Base-by-base conservation (phyloP, 2,113 vertebrate species). In the Ptilorrhoa leucosticta region DNA sequence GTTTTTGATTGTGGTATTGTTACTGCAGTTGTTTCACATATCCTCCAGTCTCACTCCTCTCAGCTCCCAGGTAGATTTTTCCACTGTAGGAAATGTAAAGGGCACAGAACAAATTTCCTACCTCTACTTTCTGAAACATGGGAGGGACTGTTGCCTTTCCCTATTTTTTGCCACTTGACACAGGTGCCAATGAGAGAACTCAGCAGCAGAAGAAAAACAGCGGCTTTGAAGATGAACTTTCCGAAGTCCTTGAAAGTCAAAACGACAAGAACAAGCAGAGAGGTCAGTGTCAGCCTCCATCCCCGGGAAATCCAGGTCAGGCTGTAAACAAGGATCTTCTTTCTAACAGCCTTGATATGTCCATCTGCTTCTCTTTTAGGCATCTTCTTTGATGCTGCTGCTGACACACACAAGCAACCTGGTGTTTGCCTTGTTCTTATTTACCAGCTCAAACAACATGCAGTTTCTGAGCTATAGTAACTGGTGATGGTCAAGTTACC, bases 121-220 rank as follows among this genome's bases (percentile, higher is more conserved):
- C n/a, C 28, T 70, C 44, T 76, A 1, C 26, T 56, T 87, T 53
- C 26, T 89, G 53, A 92, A 91, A 87, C 16, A 61, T 16, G 61
- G 57, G 51, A 63, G 31, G 11, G n/a, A 31, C 13, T 81, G 31
- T 83, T 83, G 68, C 31, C 35, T 83, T 84, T 69, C 35, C n/a
- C 19, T 58, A 16, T 24, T 31, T 53, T 72, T 83, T 87, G 33
- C 65, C 72, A 30, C 68, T 73, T 84, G 33, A 47, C 6, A 21
- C 86, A 99, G 99, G 99, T 81, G 98, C 97, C 95, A 98, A 70
- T 75, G 98, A 98, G 85, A 97, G 98, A 95, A 94, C 96, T 9
- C 95, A 94, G 50, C 98, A 97, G 90, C 97, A 97, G 91, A 98
- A 98, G 97, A 97, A 97, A 87, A 97, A 89, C 47, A 94, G 96